phyloP scores from a whole-genome alignment of 2,113 vertebrate species.

The Acanthisitta chloris region DNA sequence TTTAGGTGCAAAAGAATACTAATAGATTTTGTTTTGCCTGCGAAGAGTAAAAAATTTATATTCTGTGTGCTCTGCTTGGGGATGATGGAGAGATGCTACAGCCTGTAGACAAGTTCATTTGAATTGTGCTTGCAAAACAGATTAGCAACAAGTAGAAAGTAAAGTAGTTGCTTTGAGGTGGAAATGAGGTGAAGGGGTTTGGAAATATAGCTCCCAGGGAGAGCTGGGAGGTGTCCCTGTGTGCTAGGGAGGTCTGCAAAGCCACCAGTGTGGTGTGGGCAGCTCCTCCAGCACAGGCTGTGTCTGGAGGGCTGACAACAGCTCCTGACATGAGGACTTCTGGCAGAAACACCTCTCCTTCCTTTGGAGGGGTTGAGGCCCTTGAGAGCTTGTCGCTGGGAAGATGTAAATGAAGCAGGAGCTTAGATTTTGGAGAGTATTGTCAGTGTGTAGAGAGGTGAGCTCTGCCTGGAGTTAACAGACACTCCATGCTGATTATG shows the following conservation, averaged over 20 bases:
- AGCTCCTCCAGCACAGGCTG: not conserved
- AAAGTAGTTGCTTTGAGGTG: not conserved
- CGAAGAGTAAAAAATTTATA: not conserved
- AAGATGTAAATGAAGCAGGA: not conserved
- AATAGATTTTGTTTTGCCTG: not conserved
- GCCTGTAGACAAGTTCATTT: not conserved
- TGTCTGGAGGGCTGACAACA: not conserved
- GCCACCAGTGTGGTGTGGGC: fast-evolving
- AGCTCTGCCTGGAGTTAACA: not conserved
- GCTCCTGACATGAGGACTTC: not conserved
- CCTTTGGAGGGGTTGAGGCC: not conserved
- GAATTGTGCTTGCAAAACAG: not conserved
- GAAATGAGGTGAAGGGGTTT: not conserved
- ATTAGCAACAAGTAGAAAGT: not conserved
- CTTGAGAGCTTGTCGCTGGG: not conserved
- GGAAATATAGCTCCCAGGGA: not conserved
- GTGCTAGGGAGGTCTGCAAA: not conserved
- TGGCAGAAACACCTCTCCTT: not conserved
- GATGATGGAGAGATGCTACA: not conserved
- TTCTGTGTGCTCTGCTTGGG: not conserved
- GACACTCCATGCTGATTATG: fast-evolving
- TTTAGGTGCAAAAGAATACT: not conserved
- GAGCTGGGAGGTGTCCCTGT: not conserved
- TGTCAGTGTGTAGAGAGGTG: not conserved
- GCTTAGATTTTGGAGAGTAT: not conserved